These are phyloP conservation scores for Netelia virgata DNA, from an alignment of 2,888 invertebrate species.

Conservation along the genomic window DNA sequence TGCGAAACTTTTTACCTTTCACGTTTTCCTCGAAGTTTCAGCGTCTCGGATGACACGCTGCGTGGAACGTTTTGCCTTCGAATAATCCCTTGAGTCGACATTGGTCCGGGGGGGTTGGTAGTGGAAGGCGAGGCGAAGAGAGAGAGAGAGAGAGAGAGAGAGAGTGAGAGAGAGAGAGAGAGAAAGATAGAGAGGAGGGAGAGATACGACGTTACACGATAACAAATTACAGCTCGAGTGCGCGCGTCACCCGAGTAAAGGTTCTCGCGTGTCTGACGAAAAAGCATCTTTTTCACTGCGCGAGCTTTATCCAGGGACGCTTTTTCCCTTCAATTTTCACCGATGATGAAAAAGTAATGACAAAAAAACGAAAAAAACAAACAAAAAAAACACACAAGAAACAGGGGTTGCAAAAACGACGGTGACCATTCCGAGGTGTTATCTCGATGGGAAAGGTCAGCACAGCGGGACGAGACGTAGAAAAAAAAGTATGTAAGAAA, in stretches of 20 bases:
- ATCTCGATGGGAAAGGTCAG: conserved; percentile 27
- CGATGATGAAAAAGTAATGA: not conserved
- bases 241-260: conserved; percentile 42
- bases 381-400: not conserved
- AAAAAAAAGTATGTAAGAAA: not conserved
- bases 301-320: not conserved
- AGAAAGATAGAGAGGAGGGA: no score
- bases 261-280: conserved; percentile 35
- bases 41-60: conserved; percentile 41
- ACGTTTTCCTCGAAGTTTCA: not conserved
- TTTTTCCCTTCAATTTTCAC: conserved; percentile 26
- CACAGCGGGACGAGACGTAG: not conserved
- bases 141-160: no score
- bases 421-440: not conserved
- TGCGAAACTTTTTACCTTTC: conserved; percentile 11
- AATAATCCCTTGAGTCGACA: conserved; percentile 20
- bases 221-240: conserved; percentile 50
- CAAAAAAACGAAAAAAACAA: not conserved
- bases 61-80: conserved; percentile 21
- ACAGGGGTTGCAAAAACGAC: not conserved
- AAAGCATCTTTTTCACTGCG: conserved; percentile 37
- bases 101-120: not conserved
- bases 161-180: no score
- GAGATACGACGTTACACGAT: conserved; percentile 19
- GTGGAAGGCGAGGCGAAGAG: no score